phyloP scores from a whole-genome alignment of 2,888 invertebrate species.

The Poecilus cupreus region DNA sequence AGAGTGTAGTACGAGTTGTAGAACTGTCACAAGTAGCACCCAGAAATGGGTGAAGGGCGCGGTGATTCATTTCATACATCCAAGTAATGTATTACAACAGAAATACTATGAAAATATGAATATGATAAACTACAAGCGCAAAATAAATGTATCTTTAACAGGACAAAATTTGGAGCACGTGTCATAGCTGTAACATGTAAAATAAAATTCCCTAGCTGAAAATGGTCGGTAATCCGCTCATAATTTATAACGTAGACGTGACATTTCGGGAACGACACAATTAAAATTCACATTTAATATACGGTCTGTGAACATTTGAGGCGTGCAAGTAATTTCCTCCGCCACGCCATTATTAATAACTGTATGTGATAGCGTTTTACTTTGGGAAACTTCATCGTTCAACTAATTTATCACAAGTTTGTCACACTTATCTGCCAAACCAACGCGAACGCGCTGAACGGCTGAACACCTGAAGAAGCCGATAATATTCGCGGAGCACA shows the following conservation, averaged over 20 bases:
- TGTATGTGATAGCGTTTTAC: slow-evolving; percentile 51
- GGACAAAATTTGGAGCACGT: not conserved
- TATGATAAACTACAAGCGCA: not conserved
- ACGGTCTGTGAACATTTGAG: slow-evolving; percentile 45
- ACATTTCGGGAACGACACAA: slow-evolving; percentile 47
- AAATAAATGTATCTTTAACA: slow-evolving; percentile 13
- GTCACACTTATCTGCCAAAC: slow-evolving; percentile 48
- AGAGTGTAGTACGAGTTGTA: too few relatives aligned
- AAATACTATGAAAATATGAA: not conserved
- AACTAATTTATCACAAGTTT: slow-evolving; percentile 55
- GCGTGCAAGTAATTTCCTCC: slow-evolving; percentile 47
- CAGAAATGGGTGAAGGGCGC: too few relatives aligned
- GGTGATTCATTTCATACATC: too few relatives aligned
- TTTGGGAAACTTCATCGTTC: slow-evolving; percentile 42
- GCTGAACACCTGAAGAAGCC: slow-evolving; percentile 49
- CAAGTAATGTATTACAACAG: too few relatives aligned
- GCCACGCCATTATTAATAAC: slow-evolving; percentile 46
- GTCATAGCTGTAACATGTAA: slow-evolving; percentile 18
- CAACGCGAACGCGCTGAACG: not conserved
- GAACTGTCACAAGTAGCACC: too few relatives aligned
- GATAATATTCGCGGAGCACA: slow-evolving; percentile 10
- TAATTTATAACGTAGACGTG: slow-evolving; percentile 42
- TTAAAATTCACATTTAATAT: slow-evolving; percentile 53
- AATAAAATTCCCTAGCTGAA: slow-evolving; percentile 36
- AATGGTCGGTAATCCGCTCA: slow-evolving; percentile 39